Conservation (phyloP, 2,888 invertebrate genomes). For the Neria commutata region DNA sequence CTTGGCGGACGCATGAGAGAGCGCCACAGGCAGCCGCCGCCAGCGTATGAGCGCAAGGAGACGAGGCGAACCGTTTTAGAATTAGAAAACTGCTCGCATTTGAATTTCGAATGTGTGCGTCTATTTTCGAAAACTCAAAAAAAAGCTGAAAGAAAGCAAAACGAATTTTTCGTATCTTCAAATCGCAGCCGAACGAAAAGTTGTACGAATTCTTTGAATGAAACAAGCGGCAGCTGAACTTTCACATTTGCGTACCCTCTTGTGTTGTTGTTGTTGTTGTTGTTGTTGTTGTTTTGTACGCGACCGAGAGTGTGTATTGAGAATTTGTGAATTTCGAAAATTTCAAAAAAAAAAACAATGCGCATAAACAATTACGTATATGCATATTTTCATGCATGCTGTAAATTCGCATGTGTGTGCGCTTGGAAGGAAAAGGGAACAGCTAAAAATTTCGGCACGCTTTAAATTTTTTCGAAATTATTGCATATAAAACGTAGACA, state of each 20-base stretch:
- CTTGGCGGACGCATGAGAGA: conserved; percentile 8
- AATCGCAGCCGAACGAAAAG: conserved; percentile 23
- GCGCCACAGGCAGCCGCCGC: neutral
- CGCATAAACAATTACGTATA: too few species aligned
- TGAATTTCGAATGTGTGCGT: neutral
- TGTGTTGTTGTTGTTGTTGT: neutral
- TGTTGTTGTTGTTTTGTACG: conserved; percentile 6
- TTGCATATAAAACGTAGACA: neutral
- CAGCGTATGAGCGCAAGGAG: neutral
- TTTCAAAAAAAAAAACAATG: neutral
- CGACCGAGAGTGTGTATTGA: neutral
- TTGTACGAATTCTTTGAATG: conserved; percentile 45
- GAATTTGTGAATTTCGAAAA: neutral
- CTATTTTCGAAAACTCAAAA: neutral
- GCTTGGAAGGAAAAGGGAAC: neutral
- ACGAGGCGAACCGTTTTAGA: conserved; percentile 10
- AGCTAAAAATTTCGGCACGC: neutral
- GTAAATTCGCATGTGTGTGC: neutral
- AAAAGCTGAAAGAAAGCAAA: neutral
- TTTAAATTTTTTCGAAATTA: too few species aligned
- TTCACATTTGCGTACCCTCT: conserved; percentile 40
- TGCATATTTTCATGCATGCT: too few species aligned
- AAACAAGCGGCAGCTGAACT: conserved; percentile 53
- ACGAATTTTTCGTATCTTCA: too few species aligned
- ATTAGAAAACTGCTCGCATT: too few species aligned